These are phyloP conservation scores for Gryon sp. DNA, from an alignment of 1,140 invertebrate genomes.

Conservation along the genomic window DNA sequence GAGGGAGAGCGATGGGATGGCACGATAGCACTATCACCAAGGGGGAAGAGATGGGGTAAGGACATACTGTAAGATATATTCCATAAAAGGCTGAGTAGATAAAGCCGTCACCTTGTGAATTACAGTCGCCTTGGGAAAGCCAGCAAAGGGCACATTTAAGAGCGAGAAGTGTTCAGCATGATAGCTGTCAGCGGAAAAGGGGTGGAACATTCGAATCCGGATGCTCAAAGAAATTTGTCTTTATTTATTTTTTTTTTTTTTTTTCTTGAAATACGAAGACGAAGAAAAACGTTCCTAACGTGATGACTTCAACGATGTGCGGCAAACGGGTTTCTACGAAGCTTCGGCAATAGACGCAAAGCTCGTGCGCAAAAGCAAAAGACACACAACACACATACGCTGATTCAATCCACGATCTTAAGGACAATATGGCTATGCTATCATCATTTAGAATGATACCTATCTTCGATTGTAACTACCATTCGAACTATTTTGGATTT, in stretches of 20 bases:
- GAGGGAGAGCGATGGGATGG: slow-evolving; percentile 59
- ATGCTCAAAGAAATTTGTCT: slow-evolving; percentile 47
- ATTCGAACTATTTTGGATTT: too few species aligned
- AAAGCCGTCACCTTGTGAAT: slow-evolving; percentile 62
- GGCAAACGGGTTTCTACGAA: slow-evolving; percentile 50
- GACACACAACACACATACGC: slow-evolving; percentile 45
- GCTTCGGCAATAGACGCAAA: slow-evolving; percentile 65
- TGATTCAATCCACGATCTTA: slow-evolving; percentile 30
- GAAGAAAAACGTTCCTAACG: slow-evolving; percentile 50
- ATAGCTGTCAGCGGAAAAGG: slow-evolving; percentile 53
- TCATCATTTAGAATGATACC: slow-evolving; percentile 3
- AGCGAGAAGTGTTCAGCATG: slow-evolving; percentile 56
- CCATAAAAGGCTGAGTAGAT: slow-evolving; percentile 64
- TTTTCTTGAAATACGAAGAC: slow-evolving; percentile 52
- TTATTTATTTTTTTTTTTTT: slow-evolving; percentile 35
- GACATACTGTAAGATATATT: slow-evolving; percentile 56
- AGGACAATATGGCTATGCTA: slow-evolving; percentile 27
- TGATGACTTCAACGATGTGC: slow-evolving; percentile 50
- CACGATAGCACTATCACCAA: slow-evolving; percentile 52
- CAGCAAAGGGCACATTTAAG: slow-evolving; percentile 57
- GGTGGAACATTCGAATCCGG: slow-evolving; percentile 41
- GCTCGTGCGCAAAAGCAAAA: slow-evolving; percentile 65
- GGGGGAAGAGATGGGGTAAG: slow-evolving; percentile 22
- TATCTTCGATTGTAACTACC: slow-evolving; percentile 23
- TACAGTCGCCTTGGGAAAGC: slow-evolving; percentile 62